These are phyloP conservation scores for Brenthis ino DNA, from an alignment of 2,888 invertebrate species.

Conservation along the genomic window DNA sequence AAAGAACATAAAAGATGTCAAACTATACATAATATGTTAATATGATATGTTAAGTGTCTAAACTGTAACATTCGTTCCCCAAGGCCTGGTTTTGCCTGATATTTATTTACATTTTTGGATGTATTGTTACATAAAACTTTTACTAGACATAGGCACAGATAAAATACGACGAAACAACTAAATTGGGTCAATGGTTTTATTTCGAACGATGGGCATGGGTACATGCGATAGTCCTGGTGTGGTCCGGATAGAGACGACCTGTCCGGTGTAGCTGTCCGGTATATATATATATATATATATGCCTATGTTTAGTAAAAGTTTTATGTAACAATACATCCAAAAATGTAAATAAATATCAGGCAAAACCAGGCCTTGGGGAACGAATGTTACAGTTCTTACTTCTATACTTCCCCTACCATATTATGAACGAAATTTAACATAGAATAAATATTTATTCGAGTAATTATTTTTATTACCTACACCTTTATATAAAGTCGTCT, in stretches of 20 bases:
- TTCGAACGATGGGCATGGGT: conserved; percentile 19
- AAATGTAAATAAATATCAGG: too few species aligned
- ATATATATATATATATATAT: too few species aligned
- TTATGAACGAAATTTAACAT: neutral
- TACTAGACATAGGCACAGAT: neutral
- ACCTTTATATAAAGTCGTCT: too few species aligned
- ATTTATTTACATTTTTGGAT: neutral
- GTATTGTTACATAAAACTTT: neutral
- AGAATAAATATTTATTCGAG: conserved; percentile 5
- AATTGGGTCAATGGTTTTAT: conserved; percentile 29
- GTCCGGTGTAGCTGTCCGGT: neutral
- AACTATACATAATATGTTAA: too few species aligned
- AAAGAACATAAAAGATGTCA: too few species aligned
- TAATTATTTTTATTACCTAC: too few species aligned
- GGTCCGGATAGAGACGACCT: neutral
- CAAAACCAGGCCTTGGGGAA: too few species aligned
- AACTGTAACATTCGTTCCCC: neutral
- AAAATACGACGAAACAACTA: conserved; percentile 17
- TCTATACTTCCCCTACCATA: neutral
- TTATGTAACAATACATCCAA: too few species aligned
- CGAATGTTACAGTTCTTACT: too few species aligned
- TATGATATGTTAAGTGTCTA: neutral
- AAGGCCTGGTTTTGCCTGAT: neutral
- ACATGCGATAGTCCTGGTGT: conserved; percentile 2
- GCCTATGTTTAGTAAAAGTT: too few species aligned